These are phyloP conservation scores for Silurus asotus DNA, from an alignment of 2,113 vertebrate species.

Conservation along the genomic window DNA sequence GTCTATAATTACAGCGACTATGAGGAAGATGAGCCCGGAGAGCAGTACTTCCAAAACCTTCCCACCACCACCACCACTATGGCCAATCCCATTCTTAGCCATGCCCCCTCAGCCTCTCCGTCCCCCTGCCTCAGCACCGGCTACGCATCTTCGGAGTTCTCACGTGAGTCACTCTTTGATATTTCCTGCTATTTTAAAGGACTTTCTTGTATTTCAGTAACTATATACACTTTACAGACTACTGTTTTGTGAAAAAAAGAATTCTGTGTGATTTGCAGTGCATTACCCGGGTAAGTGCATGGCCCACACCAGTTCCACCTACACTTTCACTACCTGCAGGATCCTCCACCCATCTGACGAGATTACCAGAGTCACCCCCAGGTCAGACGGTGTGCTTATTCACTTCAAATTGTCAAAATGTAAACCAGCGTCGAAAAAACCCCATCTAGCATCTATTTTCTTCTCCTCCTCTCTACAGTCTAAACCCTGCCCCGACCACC, in stretches of 20 bases:
- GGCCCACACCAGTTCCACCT: constrained; percentile 98
- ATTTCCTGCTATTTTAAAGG: background rate
- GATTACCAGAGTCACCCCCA: constrained; percentile 92
- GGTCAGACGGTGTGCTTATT: constrained; percentile 72
- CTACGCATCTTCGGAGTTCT: constrained; percentile 38
- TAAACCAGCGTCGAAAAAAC: background rate
- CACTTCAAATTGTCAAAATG: background rate
- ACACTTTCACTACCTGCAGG: constrained; percentile 96
- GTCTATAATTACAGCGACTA: constrained; percentile 91
- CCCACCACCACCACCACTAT: constrained; percentile 82
- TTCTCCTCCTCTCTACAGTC: constrained; percentile 68
- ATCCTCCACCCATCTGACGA: constrained; percentile 98
- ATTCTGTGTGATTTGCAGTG: constrained; percentile 66
- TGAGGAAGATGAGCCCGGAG: constrained; percentile 96
- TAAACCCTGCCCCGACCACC: constrained; percentile 82
- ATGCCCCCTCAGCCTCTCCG: constrained; percentile 61
- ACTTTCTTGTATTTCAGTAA: background rate
- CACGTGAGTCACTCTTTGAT: constrained; percentile 14
- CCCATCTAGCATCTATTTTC: background rate
- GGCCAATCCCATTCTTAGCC: constrained; percentile 70
- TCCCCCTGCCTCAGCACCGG: constrained; percentile 76
- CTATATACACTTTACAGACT: background rate
- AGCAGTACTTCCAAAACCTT: constrained; percentile 91
- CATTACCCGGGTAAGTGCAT: constrained; percentile 97
- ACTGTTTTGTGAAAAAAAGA: background rate